Evolutionary conservation across 2,888 invertebrate genomes (phyloP).

Genomic region (Lepas anatifera): DNA sequence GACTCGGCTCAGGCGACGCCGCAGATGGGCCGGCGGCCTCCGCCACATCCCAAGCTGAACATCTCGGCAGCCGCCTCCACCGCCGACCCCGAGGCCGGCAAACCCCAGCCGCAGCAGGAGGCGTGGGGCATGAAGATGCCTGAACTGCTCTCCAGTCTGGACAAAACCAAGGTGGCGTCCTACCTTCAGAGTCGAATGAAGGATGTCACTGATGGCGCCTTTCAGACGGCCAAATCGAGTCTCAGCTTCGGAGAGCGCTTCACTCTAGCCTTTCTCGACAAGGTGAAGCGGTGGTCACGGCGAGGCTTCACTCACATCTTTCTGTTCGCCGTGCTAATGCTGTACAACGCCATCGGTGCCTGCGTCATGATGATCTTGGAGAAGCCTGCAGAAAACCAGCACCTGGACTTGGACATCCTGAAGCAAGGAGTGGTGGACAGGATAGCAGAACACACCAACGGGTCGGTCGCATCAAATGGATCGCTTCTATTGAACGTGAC

Average conservation of each 20-base stretch:
- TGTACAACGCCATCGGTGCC: conserved; percentile 73
- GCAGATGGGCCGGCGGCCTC: neutral
- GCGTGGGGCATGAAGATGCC: neutral
- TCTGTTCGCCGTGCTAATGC: conserved; percentile 57
- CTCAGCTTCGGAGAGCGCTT: conserved; percentile 71
- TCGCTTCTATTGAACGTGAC: neutral
- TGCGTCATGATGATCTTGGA: conserved; percentile 64
- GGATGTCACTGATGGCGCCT: conserved; percentile 20
- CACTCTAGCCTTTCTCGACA: conserved; percentile 65
- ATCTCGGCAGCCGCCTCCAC: neutral
- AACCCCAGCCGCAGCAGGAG: neutral
- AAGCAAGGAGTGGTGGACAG: conserved; percentile 26
- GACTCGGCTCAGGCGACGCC: neutral
- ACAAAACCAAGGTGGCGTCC: conserved; percentile 22
- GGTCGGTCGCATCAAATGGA: too few relatives aligned
- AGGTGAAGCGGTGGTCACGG: conserved; percentile 51
- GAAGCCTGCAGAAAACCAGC: conserved; percentile 36
- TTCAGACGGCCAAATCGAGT: conserved; percentile 50
- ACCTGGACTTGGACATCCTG: conserved; percentile 35
- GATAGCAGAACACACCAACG: too few relatives aligned
- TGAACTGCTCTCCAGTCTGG: conserved; percentile 14
- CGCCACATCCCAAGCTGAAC: neutral
- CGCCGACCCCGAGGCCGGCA: neutral
- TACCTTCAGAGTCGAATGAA: conserved; percentile 20
- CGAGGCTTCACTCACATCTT: conserved; percentile 85